Evolutionary conservation across 2,797 vertebrate genomes (phyloP).

Genomic region (Rhynchotus rufescens): DNA sequence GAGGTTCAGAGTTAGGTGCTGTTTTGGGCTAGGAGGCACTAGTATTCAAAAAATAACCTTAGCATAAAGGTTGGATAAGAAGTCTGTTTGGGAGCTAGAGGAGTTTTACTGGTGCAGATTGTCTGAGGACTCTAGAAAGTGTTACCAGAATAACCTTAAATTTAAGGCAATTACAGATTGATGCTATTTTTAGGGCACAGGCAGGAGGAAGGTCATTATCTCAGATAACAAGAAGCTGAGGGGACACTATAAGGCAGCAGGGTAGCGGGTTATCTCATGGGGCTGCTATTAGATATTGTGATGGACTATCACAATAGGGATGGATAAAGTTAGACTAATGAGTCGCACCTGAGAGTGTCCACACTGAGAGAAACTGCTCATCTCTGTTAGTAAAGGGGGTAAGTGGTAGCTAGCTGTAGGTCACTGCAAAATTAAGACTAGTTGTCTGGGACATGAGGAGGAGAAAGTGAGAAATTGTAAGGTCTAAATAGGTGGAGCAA

Average conservation of each 20-base stretch:
- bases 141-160: too few relatives aligned
- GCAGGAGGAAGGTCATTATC: neutral
- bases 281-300: neutral
- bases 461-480: neutral
- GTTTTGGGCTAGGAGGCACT: neutral
- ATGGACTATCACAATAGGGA: neutral
- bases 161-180: neutral
- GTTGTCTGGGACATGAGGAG: neutral
- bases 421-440: neutral
- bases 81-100: neutral
- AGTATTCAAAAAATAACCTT: neutral
- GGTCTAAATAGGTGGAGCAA: neutral
- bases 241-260: neutral
- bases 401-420: neutral
- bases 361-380: neutral
- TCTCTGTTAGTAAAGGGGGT: accelerated
- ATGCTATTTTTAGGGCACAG: neutral
- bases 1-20: neutral
- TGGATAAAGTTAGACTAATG: neutral
- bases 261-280: neutral
- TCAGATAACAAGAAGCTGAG: neutral
- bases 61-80: neutral
- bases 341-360: neutral
- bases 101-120: neutral
- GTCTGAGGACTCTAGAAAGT: too few relatives aligned